Evolutionary conservation across 1,140 invertebrate species (phyloP), one percentile per base, ranked within the genome.

Genomic region (Brachionus rotundiformis): DNA sequence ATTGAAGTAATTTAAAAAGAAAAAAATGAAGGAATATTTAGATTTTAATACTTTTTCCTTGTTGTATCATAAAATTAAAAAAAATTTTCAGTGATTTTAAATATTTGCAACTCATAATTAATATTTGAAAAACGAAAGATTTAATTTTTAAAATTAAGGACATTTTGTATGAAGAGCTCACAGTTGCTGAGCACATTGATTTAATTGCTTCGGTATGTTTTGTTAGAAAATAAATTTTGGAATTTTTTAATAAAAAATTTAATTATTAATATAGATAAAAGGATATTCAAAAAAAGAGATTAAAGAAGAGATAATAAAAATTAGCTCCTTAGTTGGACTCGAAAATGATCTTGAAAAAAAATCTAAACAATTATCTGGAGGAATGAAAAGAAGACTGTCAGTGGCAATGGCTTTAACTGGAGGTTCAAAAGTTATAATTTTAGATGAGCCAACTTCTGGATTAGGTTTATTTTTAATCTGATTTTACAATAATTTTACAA

Each of bases 101-200:
- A n/a, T n/a, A n/a, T n/a, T n/a, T n/a, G n/a, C n/a, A n/a, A n/a
- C n/a, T n/a, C n/a, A n/a, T n/a, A n/a, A n/a, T n/a, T n/a, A n/a
- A n/a, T n/a, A n/a, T n/a, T n/a, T n/a, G n/a, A n/a, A n/a, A n/a
- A n/a, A n/a, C n/a, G n/a, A n/a, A n/a, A n/a, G n/a, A n/a, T n/a
- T n/a, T n/a, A n/a, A n/a, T 54, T 23, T 19, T 19, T 54, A 19
- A 85, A 88, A 82, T 49, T 16, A 82, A 82, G 54, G 79, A 98
- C 87, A 93, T 97, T 82, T 90, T 98, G 0, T 96, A 97, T 86
- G 92, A 94, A 77, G 92, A 94, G 83, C 89, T 98, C 59, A 96
- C 93, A 13, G 95, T 97, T 0, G 89, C 90, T 29, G 93, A 98
- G 87, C 95, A 98, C 88, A 89, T 98, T 5, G 89, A 92, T 81